Conservation (phyloP, 2,888 invertebrate genomes). For the Acronicta psi region DNA sequence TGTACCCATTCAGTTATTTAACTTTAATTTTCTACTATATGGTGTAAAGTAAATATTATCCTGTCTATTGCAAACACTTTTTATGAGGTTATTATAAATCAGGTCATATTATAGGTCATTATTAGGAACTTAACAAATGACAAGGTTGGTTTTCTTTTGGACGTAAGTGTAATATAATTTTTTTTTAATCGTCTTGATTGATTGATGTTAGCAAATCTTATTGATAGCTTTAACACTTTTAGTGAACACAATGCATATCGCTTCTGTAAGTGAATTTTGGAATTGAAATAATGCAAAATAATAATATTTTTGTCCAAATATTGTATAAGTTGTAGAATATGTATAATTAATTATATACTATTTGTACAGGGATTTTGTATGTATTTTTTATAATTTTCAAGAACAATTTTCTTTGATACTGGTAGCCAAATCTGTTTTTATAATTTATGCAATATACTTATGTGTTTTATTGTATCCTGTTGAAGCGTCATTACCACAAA, state of each 20-base stretch:
- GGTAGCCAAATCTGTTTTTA: slow-evolving; percentile 14
- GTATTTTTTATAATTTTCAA: slow-evolving; percentile 29
- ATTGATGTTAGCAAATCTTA: slow-evolving; percentile 21
- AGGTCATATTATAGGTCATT: no score
- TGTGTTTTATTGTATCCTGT: slow-evolving; percentile 7
- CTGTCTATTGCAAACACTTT: no score
- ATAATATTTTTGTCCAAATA: slow-evolving; percentile 12
- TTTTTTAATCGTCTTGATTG: background rate
- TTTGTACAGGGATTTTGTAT: slow-evolving; percentile 36
- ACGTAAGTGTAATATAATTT: background rate
- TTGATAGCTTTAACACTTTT: slow-evolving; percentile 39
- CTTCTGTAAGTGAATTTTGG: slow-evolving; percentile 39
- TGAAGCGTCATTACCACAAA: slow-evolving; percentile 6
- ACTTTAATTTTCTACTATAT: no score
- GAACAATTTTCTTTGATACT: slow-evolving; percentile 23
- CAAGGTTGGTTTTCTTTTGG: no score
- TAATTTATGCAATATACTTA: background rate
- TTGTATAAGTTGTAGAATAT: slow-evolving; percentile 3
- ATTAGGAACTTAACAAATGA: no score
- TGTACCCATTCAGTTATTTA: no score
- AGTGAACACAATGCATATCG: slow-evolving; percentile 42
- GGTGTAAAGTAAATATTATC: no score
- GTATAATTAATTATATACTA: slow-evolving; percentile 10
- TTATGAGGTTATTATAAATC: no score
- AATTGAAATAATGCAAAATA: slow-evolving; percentile 42